Conservation (phyloP, 2,113 vertebrate species). For the Mesocricetus auratus region DNA sequence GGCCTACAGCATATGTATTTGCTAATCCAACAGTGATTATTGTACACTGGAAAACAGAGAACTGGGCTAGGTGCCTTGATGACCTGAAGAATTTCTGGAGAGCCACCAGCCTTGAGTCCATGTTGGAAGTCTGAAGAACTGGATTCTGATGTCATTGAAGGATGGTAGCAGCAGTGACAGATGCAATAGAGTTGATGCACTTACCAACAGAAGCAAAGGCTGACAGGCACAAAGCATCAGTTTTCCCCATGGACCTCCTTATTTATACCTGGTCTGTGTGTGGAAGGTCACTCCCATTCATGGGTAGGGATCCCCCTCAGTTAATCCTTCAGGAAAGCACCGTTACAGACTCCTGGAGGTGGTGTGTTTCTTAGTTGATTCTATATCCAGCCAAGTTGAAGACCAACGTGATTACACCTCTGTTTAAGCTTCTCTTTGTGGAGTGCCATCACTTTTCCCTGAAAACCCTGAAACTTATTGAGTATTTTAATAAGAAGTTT, state of each 20-base stretch:
- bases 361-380: not conserved
- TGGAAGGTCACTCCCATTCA: not conserved
- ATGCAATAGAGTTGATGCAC: not conserved
- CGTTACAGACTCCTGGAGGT: not conserved
- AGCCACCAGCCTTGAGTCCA: not conserved
- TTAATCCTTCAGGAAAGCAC: not conserved
- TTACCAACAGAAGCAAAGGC: not conserved
- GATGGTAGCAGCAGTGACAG: not conserved
- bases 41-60: not conserved
- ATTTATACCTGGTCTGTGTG: no score
- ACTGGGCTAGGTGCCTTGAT: not conserved
- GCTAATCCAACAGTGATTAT: not conserved
- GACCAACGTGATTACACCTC: not conserved
- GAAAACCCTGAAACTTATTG: not conserved
- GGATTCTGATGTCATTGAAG: not conserved
- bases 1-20: not conserved
- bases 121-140: not conserved
- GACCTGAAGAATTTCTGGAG: not conserved
- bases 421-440: not conserved
- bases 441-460: not conserved
- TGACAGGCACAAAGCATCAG: not conserved
- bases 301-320: not conserved
- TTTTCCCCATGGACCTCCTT: not conserved
- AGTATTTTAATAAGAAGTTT: slow-evolving; percentile 55
- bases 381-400: not conserved